phyloP scores from a whole-genome alignment of 2,888 invertebrate genomes.

The Tortrix viridana region DNA sequence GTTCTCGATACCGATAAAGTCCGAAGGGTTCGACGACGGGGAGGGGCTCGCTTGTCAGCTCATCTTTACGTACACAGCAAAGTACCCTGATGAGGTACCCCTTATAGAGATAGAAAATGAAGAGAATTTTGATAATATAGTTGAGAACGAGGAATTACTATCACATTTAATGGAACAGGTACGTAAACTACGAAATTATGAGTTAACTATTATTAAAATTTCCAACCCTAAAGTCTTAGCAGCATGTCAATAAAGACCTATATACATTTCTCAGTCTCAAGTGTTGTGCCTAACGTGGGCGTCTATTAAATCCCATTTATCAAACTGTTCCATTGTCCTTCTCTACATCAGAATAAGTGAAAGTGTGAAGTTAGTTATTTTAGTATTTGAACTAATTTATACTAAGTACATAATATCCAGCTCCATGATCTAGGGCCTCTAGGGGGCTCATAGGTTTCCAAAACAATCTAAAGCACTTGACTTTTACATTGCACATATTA shows the following conservation, averaged over 20 bases:
- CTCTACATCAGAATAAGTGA: too few species aligned
- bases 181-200: constrained; percentile 37
- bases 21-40: constrained; percentile 89
- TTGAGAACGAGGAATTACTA: constrained; percentile 86
- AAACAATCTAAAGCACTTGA: too few species aligned
- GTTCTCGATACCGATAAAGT: constrained; percentile 92
- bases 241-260: not conserved
- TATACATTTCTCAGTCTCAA: too few species aligned
- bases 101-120: constrained; percentile 90
- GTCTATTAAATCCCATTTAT: too few species aligned
- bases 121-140: constrained; percentile 90
- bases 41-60: constrained; percentile 90
- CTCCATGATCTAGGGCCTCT: too few species aligned
- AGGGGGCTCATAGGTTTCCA: too few species aligned
- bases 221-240: not conserved
- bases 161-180: constrained; percentile 88
- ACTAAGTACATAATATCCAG: too few species aligned
- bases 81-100: constrained; percentile 95
- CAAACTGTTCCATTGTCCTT: too few species aligned
- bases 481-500: too few species aligned
- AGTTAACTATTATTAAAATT: not conserved
- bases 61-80: constrained; percentile 92
- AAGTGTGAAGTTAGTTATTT: too few species aligned
- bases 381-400: too few species aligned
- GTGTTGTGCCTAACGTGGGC: too few species aligned